These are phyloP conservation scores for Rhogogaster chlorosoma DNA, from an alignment of 2,888 invertebrate species.

Conservation along the genomic window DNA sequence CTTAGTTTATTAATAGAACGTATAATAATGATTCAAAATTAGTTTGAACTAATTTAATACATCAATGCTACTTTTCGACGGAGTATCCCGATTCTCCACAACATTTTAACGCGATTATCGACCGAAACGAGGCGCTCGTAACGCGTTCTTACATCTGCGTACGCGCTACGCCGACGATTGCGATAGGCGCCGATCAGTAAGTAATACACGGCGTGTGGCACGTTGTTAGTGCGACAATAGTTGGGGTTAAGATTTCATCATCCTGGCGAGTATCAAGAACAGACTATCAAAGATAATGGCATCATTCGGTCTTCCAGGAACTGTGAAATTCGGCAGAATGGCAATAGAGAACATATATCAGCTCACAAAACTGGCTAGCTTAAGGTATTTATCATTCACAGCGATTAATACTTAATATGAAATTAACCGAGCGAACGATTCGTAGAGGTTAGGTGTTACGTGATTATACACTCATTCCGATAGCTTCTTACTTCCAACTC, in stretches of 20 bases:
- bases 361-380: conserved; percentile 76
- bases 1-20: neutral
- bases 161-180: too few relatives aligned
- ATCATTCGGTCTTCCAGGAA: conserved; percentile 48
- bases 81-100: neutral
- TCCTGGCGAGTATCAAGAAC: neutral
- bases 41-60: neutral
- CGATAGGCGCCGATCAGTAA: too few relatives aligned
- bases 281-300: conserved; percentile 15
- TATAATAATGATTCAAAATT: too few relatives aligned
- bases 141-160: too few relatives aligned
- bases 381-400: conserved; percentile 75
- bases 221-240: neutral
- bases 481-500: too few relatives aligned
- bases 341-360: conserved; percentile 79
- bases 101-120: neutral
- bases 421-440: too few relatives aligned
- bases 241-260: conserved; percentile 20
- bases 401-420: too few relatives aligned
- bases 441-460: conserved; percentile 66
- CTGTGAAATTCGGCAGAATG: conserved; percentile 79
- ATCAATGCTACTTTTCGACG: neutral
- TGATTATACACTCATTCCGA: conserved; percentile 28
- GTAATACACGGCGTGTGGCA: too few relatives aligned
- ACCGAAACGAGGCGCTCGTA: neutral